Base-by-base conservation (phyloP, 2,113 vertebrate species). In the Galeopterus variegatus region DNA sequence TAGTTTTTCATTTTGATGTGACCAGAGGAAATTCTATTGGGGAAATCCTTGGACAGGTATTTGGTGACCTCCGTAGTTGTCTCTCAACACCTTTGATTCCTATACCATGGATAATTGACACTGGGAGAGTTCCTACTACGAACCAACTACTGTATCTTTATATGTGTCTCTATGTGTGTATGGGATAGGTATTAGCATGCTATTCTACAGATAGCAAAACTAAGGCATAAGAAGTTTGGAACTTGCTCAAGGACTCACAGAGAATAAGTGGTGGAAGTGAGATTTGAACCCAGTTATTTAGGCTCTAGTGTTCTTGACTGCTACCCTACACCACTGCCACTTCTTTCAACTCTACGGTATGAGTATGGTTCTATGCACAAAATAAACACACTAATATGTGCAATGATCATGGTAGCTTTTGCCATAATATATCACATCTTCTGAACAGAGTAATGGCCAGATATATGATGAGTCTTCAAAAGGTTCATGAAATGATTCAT, bases 1-100 rank as follows among this genome's bases (percentile, higher is more conserved):
- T 67, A 70, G 58, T 50, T 65, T 84, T 69, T 75, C 17, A 91
- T 88, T 97, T 62, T 65, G 33, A 83, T 45, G 10, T 62, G 33
- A 88, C 26, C 36, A 93, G 28, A 65, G 64, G 15, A 95, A 93
- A 67, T 18, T 41, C 41, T 33, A 12, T 69, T 13, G 67, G 64
- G 18, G 9, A 79, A 84, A 80, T 88, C 36, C 41, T 88, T 84
- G 24, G 33, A 89, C 33, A 86, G 31, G 9, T 4, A 41, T 41
- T 41, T 41, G 41, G 41, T 31, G 83, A 52, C 56, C 9, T 80
- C 50, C n/a, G 62, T 90, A 81, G 56, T 41, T 81, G 14, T 85
- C 18, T 73, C 19, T 84, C 64, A 33, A 62, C 8, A 89, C 10
- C 21, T 76, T 69, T 12, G 41, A 1, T 76, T 96, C 90, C 50